Evolutionary conservation across 1,140 invertebrate genomes (phyloP), one percentile per base, ranked within the genome.

Genomic region (Melitaea cinxia): DNA sequence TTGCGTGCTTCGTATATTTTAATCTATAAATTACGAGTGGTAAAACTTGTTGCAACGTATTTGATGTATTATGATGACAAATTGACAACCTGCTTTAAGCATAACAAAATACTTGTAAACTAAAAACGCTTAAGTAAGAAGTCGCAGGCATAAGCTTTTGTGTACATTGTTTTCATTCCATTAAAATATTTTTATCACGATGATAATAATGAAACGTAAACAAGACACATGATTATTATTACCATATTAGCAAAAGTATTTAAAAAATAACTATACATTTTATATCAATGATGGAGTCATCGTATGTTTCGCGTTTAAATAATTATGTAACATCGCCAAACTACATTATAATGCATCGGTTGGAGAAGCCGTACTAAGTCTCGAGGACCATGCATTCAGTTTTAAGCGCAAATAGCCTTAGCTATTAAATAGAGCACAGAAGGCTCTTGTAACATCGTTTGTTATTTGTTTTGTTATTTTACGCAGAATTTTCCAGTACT

Each of bases 341-440:
- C 17, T 47, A n/a, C 42, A 21, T 47, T 47, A 23, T 47, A 47
- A 42, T 42, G 42, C 19, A 23, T 23, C 21, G 10, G 21, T 47
- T 47, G 10, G 42, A 47, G 12, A 19, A 47, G 19, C 17, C 10
- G 42, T 12, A 6, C 21, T n/a, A 47, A 47, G 42, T 47, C 42
- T 47, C 42, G 10, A 47, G 42, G 42, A 2, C 21, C 19, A 12
- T n/a, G 37, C 37, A 42, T 42, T 42, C 15, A 15, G 37, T 42
- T 42, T 33, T 17, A 39, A 42, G 37, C 37, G 17, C 2, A 39
- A 37, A 37, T 37, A 39, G 15, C 37, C 17, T 42, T 17, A 17
- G 15, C 37, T 42, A 42, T 42, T 42, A 42, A 42, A 15, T 6
- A 17, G 37, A 42, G 37, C 37, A 17, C 37, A 15, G 15, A 14